A percentile compares a stretch with the other conserved stretches of the same genome.
These are phyloP conservation scores for Gobio occitaniae DNA, from an alignment of 2,797 vertebrate genomes.

Conservation along the genomic window DNA sequence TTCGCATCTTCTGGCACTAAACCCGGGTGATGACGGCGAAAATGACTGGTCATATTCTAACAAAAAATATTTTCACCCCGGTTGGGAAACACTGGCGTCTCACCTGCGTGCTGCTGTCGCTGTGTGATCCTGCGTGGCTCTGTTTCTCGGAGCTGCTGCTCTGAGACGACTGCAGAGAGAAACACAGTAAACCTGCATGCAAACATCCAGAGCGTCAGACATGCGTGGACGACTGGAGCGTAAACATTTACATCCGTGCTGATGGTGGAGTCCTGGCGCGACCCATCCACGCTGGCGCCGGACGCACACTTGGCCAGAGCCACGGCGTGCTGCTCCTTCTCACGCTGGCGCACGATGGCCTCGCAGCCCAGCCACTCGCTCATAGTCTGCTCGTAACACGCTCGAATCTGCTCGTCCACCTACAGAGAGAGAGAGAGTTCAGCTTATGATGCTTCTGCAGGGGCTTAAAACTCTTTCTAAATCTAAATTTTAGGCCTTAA, in stretches of 20 bases:
- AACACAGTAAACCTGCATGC: constrained; percentile 24
- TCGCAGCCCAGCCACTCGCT: constrained; percentile 96
- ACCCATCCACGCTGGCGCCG: constrained; percentile 88
- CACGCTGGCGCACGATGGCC: constrained; percentile 91
- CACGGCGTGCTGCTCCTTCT: constrained; percentile 90
- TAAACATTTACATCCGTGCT: constrained; percentile 87
- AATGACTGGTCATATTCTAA: too few species aligned
- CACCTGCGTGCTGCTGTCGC: constrained; percentile 92
- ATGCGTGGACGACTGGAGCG: not conserved
- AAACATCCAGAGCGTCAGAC: not conserved
- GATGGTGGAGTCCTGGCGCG: constrained; percentile 93
- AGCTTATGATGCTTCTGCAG: not conserved
- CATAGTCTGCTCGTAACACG: constrained; percentile 92
- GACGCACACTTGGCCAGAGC: constrained; percentile 94
- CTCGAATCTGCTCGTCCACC: constrained; percentile 87
- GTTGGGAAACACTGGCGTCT: not conserved
- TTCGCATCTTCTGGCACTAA: too few species aligned
- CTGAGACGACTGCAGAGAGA: constrained; percentile 86
- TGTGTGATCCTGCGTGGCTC: constrained; percentile 84
- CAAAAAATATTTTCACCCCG: too few species aligned
- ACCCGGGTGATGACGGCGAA: too few species aligned
- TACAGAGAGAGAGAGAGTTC: constrained; percentile 63
- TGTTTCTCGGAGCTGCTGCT: constrained; percentile 90
- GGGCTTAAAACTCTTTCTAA: too few species aligned
- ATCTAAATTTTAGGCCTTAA: too few species aligned